Evolutionary conservation across 2,888 invertebrate species (phyloP).

Genomic region (Zootermopsis nevadensis): DNA sequence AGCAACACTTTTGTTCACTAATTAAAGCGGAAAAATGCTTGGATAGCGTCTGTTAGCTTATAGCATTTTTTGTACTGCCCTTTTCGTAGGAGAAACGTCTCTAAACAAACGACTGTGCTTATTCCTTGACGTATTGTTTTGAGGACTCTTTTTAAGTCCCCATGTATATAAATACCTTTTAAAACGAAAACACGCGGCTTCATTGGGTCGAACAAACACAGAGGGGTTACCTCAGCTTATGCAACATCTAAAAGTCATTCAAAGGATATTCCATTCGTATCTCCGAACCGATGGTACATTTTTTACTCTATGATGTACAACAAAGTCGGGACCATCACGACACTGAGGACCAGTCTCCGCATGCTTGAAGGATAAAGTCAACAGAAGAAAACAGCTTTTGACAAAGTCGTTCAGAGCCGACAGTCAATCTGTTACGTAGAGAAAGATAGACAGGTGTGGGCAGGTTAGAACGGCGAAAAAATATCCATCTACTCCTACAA

Average conservation of each 20-base stretch:
- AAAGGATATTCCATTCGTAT: background rate
- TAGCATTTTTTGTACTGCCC: slow-evolving; percentile 10
- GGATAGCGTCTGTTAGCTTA: too few relatives aligned
- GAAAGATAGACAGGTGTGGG: slow-evolving; percentile 4
- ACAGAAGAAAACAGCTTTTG: slow-evolving; percentile 43
- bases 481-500: too few relatives aligned
- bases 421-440: slow-evolving; percentile 18
- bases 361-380: slow-evolving; percentile 32
- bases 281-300: background rate
- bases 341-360: background rate
- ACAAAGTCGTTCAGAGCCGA: slow-evolving; percentile 11
- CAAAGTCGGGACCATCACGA: background rate
- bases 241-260: slow-evolving; percentile 7
- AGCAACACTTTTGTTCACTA: background rate
- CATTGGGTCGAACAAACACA: slow-evolving; percentile 29
- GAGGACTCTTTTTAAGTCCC: slow-evolving; percentile 29
- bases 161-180: slow-evolving; percentile 41
- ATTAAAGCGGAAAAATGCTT: background rate
- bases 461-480: background rate
- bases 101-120: slow-evolving; percentile 22
- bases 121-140: slow-evolving; percentile 40
- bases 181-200: slow-evolving; percentile 38
- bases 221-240: background rate
- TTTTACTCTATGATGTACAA: background rate
- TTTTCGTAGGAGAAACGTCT: slow-evolving; percentile 13